Evolutionary conservation across 2,797 vertebrate genomes (phyloP).

Genomic region (Synaphobranchus kaupii): DNA sequence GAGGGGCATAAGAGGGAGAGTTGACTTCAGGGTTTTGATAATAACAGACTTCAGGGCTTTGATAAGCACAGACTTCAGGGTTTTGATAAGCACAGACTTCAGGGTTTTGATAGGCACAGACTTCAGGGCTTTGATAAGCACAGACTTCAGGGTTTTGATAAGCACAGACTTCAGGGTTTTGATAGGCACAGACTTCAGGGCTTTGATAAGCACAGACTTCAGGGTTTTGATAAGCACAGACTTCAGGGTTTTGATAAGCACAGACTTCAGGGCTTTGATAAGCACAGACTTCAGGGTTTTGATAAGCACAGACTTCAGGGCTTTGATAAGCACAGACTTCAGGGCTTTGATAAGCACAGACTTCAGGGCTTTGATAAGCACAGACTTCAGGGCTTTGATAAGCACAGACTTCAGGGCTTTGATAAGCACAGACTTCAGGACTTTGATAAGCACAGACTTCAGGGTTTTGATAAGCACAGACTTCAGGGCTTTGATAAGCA

Average conservation of each 20-base stretch:
- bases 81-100: too few species aligned
- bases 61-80: neutral
- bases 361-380: neutral
- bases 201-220: too few species aligned
- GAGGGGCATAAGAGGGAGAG: neutral
- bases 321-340: too few species aligned
- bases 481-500: neutral
- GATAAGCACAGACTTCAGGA: neutral
- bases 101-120: too few species aligned
- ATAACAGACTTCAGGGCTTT: neutral
- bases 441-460: neutral
- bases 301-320: too few species aligned
- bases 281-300: constrained; percentile 6
- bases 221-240: too few species aligned
- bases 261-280: neutral
- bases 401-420: too few species aligned
- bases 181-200: too few species aligned
- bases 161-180: constrained; percentile 16
- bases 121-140: neutral
- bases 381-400: constrained; percentile 8
- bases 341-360: neutral
- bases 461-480: neutral
- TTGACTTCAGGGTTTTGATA: neutral
- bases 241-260: too few species aligned
- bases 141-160: too few species aligned